A percentile compares a stretch with the other conserved stretches of the same genome.
Evolutionary conservation across 2,888 invertebrate genomes (phyloP).

Genomic region (Brenthis ino): DNA sequence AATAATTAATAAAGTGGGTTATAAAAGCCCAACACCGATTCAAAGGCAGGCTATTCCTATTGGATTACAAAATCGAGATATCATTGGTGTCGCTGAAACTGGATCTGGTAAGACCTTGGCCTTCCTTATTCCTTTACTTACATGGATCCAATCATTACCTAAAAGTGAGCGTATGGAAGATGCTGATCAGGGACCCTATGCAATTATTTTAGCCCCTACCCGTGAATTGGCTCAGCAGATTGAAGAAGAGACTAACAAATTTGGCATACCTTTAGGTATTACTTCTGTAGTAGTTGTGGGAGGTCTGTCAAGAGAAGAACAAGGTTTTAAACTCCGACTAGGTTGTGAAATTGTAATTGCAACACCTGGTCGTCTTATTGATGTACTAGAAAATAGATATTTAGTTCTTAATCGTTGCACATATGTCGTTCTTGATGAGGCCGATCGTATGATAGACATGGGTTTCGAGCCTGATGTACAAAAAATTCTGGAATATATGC

Average conservation of each 20-base stretch:
- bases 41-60: slow-evolving; percentile 99
- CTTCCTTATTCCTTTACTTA: slow-evolving; percentile 97
- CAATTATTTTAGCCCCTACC: slow-evolving; percentile 99
- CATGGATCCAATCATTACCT: slow-evolving; percentile 99
- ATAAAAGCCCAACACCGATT: slow-evolving; percentile 99
- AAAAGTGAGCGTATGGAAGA: slow-evolving; percentile 96
- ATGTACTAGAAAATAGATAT: slow-evolving; percentile 98
- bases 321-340: slow-evolving; percentile 96
- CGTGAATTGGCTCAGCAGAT: slow-evolving; percentile 99
- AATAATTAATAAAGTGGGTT: slow-evolving; percentile 96
- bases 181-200: slow-evolving; percentile 98
- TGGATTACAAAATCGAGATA: slow-evolving; percentile 95
- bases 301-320: slow-evolving; percentile 97
- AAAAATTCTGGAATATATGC: slow-evolving; percentile 98
- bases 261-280: slow-evolving; percentile 95
- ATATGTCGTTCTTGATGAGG: slow-evolving; percentile 97
- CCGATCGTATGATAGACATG: slow-evolving; percentile 99
- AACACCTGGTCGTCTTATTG: slow-evolving; percentile 99
- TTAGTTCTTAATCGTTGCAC: slow-evolving; percentile 98
- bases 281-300: slow-evolving; percentile 99
- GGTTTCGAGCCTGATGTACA: slow-evolving; percentile 99
- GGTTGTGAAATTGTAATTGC: slow-evolving; percentile 99
- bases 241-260: slow-evolving; percentile 99
- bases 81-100: slow-evolving; percentile 99
- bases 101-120: slow-evolving; percentile 99